Evolutionary conservation across 1,140 invertebrate genomes (phyloP).

Genomic region (Drosophila pandora): DNA sequence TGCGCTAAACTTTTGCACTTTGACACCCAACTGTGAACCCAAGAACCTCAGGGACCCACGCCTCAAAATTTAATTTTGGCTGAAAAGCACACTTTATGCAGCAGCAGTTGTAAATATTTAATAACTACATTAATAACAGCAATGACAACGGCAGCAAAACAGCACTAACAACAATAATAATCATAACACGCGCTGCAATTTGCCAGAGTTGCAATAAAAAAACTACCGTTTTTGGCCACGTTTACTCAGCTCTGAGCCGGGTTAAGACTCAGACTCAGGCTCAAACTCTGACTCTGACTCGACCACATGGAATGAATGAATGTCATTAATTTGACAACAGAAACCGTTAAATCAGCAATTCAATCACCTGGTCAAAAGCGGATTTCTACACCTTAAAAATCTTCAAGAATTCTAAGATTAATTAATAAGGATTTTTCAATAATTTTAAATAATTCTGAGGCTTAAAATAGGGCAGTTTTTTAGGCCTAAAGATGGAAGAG

Average conservation of each 20-base stretch:
- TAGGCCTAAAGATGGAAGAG: no score
- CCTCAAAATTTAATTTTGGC: background rate
- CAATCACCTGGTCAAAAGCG: slow-evolving; percentile 57
- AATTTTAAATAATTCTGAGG: no score
- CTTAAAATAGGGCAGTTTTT: no score
- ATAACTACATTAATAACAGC: slow-evolving; percentile 81
- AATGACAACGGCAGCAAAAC: slow-evolving; percentile 43
- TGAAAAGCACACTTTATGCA: slow-evolving; percentile 56
- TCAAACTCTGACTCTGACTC: slow-evolving; percentile 29
- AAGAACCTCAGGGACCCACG: slow-evolving; percentile 5
- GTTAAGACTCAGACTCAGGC: slow-evolving; percentile 25
- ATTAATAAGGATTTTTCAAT: no score
- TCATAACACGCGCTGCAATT: slow-evolving; percentile 79
- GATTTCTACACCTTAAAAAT: slow-evolving; percentile 28
- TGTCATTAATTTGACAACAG: slow-evolving; percentile 83
- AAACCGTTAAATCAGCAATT: slow-evolving; percentile 83
- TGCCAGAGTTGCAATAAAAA: slow-evolving; percentile 72
- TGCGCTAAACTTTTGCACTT: slow-evolving; percentile 76
- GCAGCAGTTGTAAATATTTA: slow-evolving; percentile 80
- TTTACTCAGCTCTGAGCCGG: slow-evolving; percentile 36
- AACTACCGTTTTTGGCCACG: slow-evolving; percentile 73
- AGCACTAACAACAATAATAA: slow-evolving; percentile 34
- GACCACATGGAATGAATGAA: slow-evolving; percentile 77
- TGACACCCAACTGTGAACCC: slow-evolving; percentile 61
- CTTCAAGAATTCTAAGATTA: background rate